A percentile compares a stretch with the other conserved stretches of the same genome.
phyloP scores from a whole-genome alignment of 1,140 invertebrate genomes.

The Popillia japonica region DNA sequence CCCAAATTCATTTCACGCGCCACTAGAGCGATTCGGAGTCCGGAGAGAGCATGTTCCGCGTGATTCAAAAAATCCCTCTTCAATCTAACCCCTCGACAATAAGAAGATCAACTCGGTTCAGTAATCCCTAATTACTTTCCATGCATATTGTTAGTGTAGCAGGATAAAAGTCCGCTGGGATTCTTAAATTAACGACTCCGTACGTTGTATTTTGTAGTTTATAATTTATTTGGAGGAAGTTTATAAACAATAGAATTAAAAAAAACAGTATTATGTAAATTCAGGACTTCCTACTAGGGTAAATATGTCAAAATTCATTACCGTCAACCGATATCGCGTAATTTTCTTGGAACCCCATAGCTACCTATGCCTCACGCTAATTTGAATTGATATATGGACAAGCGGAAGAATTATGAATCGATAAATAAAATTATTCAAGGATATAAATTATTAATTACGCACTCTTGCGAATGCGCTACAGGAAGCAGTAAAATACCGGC shows the following conservation, averaged over 20 bases:
- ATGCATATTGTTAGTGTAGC: not conserved
- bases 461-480: not conserved
- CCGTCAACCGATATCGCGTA: not conserved
- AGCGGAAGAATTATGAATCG: not conserved
- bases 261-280: not conserved
- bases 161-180: no score
- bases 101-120: not conserved
- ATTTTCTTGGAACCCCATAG: constrained; percentile 19
- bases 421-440: constrained; percentile 5
- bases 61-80: constrained; percentile 21
- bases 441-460: constrained; percentile 33
- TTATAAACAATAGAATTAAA: not conserved
- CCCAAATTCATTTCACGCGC: constrained; percentile 27
- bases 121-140: constrained; percentile 7
- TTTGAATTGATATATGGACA: not conserved
- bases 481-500: constrained; percentile 19
- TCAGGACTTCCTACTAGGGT: not conserved
- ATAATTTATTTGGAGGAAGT: no score
- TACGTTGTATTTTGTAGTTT: no score
- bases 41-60: not conserved
- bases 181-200: no score
- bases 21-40: constrained; percentile 7
- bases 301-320: constrained; percentile 11
- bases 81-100: constrained; percentile 12
- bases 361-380: not conserved